phyloP scores from a whole-genome alignment of 1,140 invertebrate species.

The Luehdorfia chinensis region DNA sequence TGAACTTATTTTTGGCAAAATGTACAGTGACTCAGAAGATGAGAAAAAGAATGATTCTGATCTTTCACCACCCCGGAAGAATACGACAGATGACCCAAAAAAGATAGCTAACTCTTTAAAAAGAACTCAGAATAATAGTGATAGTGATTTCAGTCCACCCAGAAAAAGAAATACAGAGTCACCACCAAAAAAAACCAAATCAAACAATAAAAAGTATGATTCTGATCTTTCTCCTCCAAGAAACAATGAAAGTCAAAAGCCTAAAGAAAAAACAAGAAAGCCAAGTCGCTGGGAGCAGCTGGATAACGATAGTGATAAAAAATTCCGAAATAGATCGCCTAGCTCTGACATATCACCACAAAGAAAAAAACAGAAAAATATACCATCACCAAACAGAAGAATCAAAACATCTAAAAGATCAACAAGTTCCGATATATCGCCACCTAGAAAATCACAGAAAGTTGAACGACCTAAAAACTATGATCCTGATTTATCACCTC shows the following conservation, averaged over 20 bases:
- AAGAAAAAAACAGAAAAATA: conserved; percentile 4
- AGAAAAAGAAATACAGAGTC: conserved; percentile 20
- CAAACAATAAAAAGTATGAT: conserved; percentile 19
- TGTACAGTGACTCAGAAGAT: conserved; percentile 71
- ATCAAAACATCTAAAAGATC: conserved; percentile 12
- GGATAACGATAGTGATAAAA: not conserved
- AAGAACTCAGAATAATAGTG: conserved; percentile 33
- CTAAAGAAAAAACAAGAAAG: conserved; percentile 11
- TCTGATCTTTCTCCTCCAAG: conserved; percentile 52
- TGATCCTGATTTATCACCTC: conserved; percentile 26
- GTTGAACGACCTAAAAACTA: conserved; percentile 10
- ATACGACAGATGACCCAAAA: conserved; percentile 23
- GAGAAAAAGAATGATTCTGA: conserved; percentile 61
- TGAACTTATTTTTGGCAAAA: conserved; percentile 66
- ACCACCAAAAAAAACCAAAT: conserved; percentile 17
- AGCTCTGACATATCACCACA: not conserved
- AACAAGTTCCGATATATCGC: conserved; percentile 20
- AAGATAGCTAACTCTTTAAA: conserved; percentile 23
- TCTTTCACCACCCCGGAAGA: conserved; percentile 41
- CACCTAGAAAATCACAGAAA: conserved; percentile 24
- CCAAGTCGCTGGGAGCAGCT: conserved; percentile 11
- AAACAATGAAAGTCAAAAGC: conserved; percentile 35
- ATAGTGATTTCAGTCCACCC: conserved; percentile 48
- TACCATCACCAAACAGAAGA: not conserved
- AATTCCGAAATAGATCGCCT: not conserved